These are phyloP conservation scores for Corynorhinus townsendii DNA, from an alignment of 2,113 vertebrate genomes.

Conservation along the genomic window DNA sequence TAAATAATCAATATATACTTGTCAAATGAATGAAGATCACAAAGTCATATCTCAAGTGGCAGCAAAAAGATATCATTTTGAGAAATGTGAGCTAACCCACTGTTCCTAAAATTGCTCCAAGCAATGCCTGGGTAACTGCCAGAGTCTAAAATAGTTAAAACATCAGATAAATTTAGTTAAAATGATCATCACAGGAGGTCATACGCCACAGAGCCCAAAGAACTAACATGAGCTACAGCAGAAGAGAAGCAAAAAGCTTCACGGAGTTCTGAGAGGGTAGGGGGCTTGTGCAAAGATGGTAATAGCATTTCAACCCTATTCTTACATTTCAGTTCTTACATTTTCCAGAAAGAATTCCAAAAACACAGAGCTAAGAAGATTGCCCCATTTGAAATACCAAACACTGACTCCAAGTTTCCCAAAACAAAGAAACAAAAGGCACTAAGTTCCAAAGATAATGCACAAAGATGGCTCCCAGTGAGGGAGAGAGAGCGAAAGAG, in stretches of 20 bases:
- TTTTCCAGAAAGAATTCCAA: background rate
- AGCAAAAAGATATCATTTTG: background rate
- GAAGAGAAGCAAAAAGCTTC: background rate
- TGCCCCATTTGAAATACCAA: background rate
- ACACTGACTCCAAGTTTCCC: background rate
- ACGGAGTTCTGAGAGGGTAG: background rate
- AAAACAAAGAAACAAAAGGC: slow-evolving; percentile 7
- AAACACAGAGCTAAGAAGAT: background rate
- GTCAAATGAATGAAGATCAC: background rate
- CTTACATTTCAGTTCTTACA: background rate
- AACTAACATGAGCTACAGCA: background rate
- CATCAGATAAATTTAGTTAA: background rate
- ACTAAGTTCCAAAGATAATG: background rate
- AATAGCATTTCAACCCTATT: background rate
- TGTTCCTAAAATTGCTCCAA: background rate
- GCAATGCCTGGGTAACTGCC: background rate
- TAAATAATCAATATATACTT: background rate
- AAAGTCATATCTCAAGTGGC: background rate
- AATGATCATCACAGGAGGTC: background rate
- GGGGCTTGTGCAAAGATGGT: background rate
- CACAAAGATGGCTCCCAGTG: background rate
- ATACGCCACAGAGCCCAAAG: background rate
- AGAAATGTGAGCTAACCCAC: background rate
- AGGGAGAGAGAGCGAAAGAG: background rate
- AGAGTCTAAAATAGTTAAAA: background rate